Evolutionary conservation across 2,888 invertebrate species (phyloP), one percentile per base, ranked within the genome.

Genomic region (Leptodirus hochenwartii): DNA sequence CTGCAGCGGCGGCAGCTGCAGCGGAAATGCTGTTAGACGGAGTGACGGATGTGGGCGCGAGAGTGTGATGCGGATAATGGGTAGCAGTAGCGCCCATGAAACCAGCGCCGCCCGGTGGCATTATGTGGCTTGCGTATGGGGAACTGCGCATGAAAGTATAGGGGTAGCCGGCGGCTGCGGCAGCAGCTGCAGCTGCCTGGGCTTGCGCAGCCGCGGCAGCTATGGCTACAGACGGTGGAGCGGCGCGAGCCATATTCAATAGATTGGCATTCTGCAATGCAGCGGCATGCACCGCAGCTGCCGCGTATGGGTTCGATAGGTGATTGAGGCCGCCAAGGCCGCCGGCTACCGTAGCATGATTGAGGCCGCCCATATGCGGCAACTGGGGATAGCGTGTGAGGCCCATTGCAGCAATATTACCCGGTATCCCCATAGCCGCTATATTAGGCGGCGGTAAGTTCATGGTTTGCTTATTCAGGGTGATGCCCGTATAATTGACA

Each of bases 401-500:
- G n/a, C n/a, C n/a, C n/a, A n/a, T n/a, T n/a, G n/a, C n/a, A 28
- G 52, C 39, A 14, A 50, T 50, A 27, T n/a, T n/a, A n/a, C 23
- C 12, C n/a, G 37, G 36, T 29, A 37, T 25, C 34, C 36, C 32
- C 34, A 41, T 31, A n/a, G 51, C 33, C 4, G 37, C 39, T 37
- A 41, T 34, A 27, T 47, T 44, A 32, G 55, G 54, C 2, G 57
- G 55, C 26, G 54, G 54, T 27, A 53, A 45, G 22, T 51, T 49
- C 22, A 64, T 45, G 25, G 61, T 52, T 42, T 66, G 67, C 45
- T 75, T 75, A 48, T 75, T 76, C 26, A 77, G 54, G 3, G 75
- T 64, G 27, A 76, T 68, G 16, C 76, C 75, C 6, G 76, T 72
- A 47, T 76, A 76, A 45, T 66, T 69, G 16, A 72, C 54, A 2